phyloP scores from a whole-genome alignment of 2,113 vertebrate species.

The Hemiprocne comata region DNA sequence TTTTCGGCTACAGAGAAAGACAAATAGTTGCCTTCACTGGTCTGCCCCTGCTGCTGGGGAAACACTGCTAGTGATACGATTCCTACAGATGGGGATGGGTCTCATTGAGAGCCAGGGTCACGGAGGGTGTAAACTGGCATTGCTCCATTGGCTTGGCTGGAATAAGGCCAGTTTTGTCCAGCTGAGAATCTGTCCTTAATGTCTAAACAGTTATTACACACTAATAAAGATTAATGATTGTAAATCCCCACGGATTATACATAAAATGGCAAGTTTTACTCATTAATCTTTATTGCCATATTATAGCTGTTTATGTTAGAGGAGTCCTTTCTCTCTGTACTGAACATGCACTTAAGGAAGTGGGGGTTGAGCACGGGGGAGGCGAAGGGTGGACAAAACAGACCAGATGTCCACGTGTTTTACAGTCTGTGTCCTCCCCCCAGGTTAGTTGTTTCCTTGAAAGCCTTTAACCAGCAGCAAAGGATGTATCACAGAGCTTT shows the following conservation, averaged over 20 bases:
- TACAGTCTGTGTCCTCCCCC: background rate
- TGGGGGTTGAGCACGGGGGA: background rate
- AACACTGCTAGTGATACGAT: constrained; percentile 24
- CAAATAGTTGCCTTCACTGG: constrained; percentile 57
- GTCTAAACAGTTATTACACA: constrained; percentile 51
- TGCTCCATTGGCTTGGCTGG: constrained; percentile 43
- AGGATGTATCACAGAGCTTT: constrained; percentile 46
- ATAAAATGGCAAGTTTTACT: constrained; percentile 50
- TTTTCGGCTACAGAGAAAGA: constrained; percentile 41
- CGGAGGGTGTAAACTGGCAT: constrained; percentile 28
- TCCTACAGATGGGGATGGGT: constrained; percentile 25
- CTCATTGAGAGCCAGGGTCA: background rate
- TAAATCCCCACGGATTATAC: constrained; percentile 26
- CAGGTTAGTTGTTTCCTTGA: constrained; percentile 20
- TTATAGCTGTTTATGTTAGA: constrained; percentile 10
- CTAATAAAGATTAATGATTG: constrained; percentile 63
- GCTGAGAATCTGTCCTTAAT: constrained; percentile 53
- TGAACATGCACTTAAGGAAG: background rate
- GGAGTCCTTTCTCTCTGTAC: background rate
- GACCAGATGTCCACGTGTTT: constrained; percentile 10
- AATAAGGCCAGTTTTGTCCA: constrained; percentile 47
- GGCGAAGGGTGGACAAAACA: background rate
- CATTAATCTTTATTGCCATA: constrained; percentile 60
- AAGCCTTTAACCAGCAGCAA: constrained; percentile 40
- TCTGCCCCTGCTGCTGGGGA: constrained; percentile 58